Conservation (phyloP, 2,888 invertebrate genomes). For the Aradus depressus region DNA sequence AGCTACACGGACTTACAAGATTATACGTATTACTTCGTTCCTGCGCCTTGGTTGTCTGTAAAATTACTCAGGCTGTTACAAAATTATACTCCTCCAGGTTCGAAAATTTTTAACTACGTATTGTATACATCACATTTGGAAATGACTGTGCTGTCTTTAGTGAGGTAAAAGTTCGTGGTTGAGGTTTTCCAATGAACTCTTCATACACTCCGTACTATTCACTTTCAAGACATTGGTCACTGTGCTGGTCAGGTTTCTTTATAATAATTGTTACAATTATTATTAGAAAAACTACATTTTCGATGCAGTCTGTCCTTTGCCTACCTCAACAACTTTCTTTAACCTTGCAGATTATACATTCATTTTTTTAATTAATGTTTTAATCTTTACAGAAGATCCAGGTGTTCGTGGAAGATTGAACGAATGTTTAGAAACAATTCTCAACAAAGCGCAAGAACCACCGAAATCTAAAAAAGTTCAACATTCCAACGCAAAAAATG, state of each 20-base stretch:
- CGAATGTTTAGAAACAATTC: constrained; percentile 94
- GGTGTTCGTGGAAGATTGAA: constrained; percentile 91
- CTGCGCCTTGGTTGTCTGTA: constrained; percentile 99
- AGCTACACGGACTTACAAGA: constrained; percentile 99
- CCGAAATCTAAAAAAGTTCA: constrained; percentile 99
- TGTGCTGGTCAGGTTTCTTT: no score
- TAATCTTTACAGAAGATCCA: constrained; percentile 68
- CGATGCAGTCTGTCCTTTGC: no score
- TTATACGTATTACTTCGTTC: constrained; percentile 99
- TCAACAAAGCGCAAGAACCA: constrained; percentile 98
- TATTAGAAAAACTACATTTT: no score
- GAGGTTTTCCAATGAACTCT: no score
- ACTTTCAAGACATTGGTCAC: no score
- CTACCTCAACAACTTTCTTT: no score
- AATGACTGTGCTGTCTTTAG: not conserved
- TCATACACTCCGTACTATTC: no score
- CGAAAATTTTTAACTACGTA: constrained; percentile 15
- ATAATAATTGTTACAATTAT: no score
- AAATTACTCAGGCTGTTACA: constrained; percentile 90
- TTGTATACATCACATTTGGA: not conserved
- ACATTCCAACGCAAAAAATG: constrained; percentile 99
- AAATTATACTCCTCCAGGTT: constrained; percentile 93
- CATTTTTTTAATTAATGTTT: constrained; percentile 16
- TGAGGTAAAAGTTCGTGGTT: no score
- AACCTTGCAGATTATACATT: not conserved